Evolutionary conservation across 1,140 invertebrate genomes (phyloP).

Genomic region (Colletes gigas): DNA sequence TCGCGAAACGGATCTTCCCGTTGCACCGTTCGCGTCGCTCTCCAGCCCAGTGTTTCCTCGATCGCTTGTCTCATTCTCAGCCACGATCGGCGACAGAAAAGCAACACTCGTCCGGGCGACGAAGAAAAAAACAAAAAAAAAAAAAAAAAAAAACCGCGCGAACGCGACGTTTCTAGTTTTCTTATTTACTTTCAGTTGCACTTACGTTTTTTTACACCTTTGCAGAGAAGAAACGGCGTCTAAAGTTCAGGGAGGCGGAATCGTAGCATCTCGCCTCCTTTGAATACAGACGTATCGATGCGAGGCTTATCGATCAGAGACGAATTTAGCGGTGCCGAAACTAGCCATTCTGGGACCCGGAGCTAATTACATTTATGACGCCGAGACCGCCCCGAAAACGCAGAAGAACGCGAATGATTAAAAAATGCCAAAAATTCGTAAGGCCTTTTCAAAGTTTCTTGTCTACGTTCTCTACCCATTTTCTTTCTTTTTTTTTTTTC

Average conservation of each 20-base stretch:
- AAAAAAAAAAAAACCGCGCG: neutral
- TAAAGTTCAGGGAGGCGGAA: conserved; percentile 56
- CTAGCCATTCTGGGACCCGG: conserved; percentile 45
- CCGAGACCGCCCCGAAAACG: conserved; percentile 27
- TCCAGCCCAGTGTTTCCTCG: neutral
- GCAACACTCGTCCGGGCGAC: neutral
- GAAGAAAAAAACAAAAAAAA: neutral
- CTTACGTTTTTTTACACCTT: conserved; percentile 63
- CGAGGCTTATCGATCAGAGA: conserved; percentile 51
- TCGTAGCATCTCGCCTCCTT: conserved; percentile 52
- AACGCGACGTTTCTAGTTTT: neutral
- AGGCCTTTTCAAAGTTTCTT: conserved; percentile 46
- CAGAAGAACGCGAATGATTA: conserved; percentile 60
- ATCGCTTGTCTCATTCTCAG: conserved; percentile 7
- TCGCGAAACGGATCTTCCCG: neutral
- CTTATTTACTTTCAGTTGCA: conserved; percentile 14
- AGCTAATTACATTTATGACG: conserved; percentile 50
- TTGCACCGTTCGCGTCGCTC: conserved; percentile 8
- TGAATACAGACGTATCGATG: conserved; percentile 50
- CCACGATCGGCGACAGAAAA: conserved; percentile 12
- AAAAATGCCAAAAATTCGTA: conserved; percentile 52
- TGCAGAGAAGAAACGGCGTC: conserved; percentile 60
- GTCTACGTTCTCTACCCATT: neutral
- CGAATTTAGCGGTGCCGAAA: conserved; percentile 53
- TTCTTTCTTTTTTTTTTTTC: neutral